Evolutionary conservation across 2,797 vertebrate genomes (phyloP).

Genomic region (Alosa sapidissima): DNA sequence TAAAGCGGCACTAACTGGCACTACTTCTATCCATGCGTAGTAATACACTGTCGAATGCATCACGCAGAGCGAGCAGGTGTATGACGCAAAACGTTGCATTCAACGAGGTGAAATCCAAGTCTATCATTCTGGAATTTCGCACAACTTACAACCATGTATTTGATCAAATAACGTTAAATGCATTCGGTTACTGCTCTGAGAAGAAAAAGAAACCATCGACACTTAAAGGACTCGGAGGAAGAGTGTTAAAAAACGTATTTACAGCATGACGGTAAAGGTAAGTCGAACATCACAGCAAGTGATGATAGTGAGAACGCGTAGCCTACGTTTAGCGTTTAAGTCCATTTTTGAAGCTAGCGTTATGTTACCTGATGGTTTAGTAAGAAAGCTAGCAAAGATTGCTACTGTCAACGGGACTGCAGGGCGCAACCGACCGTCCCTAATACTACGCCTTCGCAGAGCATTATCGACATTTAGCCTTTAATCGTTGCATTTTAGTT

Average conservation of each 20-base stretch:
- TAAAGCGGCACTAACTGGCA: slow-evolving; percentile 57
- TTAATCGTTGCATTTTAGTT: neutral
- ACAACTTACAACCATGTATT: neutral
- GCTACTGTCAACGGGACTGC: too few relatives aligned
- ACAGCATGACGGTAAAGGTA: slow-evolving; percentile 1
- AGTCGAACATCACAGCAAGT: neutral
- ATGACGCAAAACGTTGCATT: slow-evolving; percentile 54
- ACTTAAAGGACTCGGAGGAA: neutral
- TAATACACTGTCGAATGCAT: neutral
- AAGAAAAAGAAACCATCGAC: neutral
- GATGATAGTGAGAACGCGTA: neutral
- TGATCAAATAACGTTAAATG: neutral
- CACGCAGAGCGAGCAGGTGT: slow-evolving; percentile 68
- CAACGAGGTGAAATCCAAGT: neutral
- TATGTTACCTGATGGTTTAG: neutral
- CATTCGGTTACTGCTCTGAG: neutral
- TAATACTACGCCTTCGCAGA: neutral
- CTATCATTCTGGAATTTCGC: neutral
- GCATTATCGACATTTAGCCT: neutral
- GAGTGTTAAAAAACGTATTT: neutral
- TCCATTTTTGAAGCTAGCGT: neutral
- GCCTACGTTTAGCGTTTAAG: neutral
- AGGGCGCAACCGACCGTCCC: neutral
- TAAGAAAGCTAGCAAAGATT: neutral
- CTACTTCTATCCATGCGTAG: slow-evolving; percentile 54